phyloP scores from a whole-genome alignment of 1,140 invertebrate genomes.

The Temnothorax longispinosus region DNA sequence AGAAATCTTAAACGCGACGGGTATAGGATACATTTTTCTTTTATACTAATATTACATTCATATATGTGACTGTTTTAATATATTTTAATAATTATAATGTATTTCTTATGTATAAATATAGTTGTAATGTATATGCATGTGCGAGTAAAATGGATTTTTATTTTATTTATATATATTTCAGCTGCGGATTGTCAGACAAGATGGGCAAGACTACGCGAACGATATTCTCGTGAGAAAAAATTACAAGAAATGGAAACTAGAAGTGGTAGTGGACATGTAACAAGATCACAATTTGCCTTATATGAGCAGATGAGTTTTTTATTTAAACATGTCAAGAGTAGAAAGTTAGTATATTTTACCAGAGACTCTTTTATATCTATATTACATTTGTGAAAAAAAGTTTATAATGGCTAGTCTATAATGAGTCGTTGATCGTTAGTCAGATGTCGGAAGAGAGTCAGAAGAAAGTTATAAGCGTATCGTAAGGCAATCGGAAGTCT shows the following conservation, averaged over 20 bases:
- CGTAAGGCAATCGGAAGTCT: no score
- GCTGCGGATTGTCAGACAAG: constrained; percentile 3
- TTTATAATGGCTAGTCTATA: no score
- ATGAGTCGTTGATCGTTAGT: no score
- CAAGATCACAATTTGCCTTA: background rate
- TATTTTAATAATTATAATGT: background rate
- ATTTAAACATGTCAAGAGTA: constrained; percentile 4
- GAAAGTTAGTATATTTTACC: no score
- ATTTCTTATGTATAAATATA: background rate
- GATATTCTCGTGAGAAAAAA: constrained; percentile 28
- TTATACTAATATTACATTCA: background rate
- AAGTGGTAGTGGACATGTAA: constrained; percentile 5
- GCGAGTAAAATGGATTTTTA: no score
- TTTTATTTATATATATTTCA: background rate
- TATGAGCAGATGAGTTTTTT: constrained; percentile 33
- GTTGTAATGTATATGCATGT: no score
- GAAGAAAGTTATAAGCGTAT: no score
- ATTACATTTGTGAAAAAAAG: no score
- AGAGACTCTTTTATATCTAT: no score
- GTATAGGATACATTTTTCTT: constrained; percentile 6
- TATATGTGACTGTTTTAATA: no score
- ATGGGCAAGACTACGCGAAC: background rate
- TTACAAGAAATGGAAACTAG: background rate
- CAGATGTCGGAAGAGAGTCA: no score
- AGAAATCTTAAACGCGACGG: constrained; percentile 11